A percentile compares a stretch with the other conserved stretches of the same genome.
phyloP scores from a whole-genome alignment of 2,113 vertebrate species.

The Colius striatus region DNA sequence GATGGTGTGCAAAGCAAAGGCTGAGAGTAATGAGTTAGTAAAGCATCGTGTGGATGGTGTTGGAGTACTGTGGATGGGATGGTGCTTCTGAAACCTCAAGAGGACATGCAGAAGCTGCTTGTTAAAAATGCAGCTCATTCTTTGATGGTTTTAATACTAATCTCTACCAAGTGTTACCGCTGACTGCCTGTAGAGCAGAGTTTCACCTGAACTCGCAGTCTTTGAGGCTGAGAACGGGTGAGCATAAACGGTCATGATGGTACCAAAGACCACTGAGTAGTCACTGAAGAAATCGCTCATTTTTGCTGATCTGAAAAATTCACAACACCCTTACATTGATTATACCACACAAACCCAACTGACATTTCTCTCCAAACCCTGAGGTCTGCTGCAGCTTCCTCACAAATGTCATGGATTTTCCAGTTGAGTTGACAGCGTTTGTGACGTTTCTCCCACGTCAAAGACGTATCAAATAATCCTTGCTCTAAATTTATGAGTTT shows the following conservation, averaged over 20 bases:
- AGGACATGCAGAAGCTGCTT: conserved; percentile 29
- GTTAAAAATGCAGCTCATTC: conserved; percentile 20
- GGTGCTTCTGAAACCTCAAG: not conserved
- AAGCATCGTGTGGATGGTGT: not conserved
- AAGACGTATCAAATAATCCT: not conserved
- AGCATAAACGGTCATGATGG: conserved; percentile 14
- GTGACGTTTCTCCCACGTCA: not conserved
- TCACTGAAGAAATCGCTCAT: conserved; percentile 31
- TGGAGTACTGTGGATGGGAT: not conserved
- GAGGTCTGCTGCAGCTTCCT: not conserved
- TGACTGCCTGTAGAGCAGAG: conserved; percentile 56
- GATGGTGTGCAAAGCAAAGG: conserved; percentile 22
- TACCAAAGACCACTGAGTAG: conserved; percentile 45
- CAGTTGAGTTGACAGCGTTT: not conserved
- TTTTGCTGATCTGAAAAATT: conserved; percentile 63
- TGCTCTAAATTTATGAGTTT: not conserved
- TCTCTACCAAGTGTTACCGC: conserved; percentile 41
- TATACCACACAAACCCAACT: not conserved
- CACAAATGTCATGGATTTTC: not conserved
- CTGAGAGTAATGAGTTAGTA: not conserved
- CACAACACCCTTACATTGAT: conserved; percentile 33
- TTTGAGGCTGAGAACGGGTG: conserved; percentile 49
- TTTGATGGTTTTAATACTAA: conserved; percentile 27
- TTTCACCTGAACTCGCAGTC: conserved; percentile 67
- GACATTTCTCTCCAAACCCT: not conserved